phyloP scores from a whole-genome alignment of 1,140 invertebrate genomes.

The Phymorhynchus buccinoides region DNA sequence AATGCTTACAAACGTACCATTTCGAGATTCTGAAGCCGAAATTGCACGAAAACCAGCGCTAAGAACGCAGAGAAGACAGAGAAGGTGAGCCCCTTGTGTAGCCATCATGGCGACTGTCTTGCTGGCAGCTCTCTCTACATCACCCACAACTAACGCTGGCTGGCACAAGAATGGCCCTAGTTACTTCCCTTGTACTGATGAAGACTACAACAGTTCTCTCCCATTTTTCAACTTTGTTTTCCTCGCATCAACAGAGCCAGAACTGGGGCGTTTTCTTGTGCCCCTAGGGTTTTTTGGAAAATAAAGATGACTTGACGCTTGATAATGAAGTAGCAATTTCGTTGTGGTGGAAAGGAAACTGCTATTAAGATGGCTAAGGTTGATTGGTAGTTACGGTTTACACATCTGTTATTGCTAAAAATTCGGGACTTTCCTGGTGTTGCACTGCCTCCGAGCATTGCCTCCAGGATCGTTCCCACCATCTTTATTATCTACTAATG shows the following conservation, averaged over 20 bases:
- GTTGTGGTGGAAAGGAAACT: too few relatives aligned
- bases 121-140: not conserved
- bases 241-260: too few relatives aligned
- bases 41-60: not conserved
- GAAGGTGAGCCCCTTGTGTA: not conserved
- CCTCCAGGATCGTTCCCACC: too few relatives aligned
- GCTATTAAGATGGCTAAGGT: too few relatives aligned
- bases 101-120: slow-evolving; percentile 38
- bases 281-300: not conserved
- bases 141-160: not conserved
- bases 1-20: not conserved
- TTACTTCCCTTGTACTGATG: not conserved
- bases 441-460: too few relatives aligned
- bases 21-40: not conserved
- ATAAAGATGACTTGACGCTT: not conserved
- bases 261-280: too few relatives aligned
- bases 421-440: too few relatives aligned
- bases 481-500: too few relatives aligned
- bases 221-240: not conserved
- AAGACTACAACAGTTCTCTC: not conserved
- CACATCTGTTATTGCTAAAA: too few relatives aligned
- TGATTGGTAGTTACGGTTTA: too few relatives aligned
- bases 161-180: not conserved
- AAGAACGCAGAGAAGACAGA: not conserved
- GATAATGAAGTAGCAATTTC: too few relatives aligned